Conservation (phyloP, 2,797 vertebrate species). For the Synanceia verrucosa region DNA sequence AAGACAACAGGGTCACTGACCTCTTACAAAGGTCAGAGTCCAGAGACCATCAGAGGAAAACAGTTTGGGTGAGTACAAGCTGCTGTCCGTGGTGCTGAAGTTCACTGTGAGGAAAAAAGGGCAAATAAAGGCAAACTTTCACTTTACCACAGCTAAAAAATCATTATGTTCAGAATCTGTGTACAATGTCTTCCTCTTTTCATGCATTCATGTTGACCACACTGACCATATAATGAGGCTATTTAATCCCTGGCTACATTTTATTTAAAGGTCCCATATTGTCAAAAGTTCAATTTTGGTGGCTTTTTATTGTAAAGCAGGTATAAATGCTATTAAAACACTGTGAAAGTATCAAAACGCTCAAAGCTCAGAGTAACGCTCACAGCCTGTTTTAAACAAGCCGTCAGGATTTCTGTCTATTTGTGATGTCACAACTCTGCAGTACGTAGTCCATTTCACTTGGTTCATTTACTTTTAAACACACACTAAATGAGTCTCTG, state of each 20-base stretch:
- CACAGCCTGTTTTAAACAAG: no score
- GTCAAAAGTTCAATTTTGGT: no score
- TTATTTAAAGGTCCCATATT: no score
- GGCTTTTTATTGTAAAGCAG: no score
- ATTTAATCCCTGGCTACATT: slow-evolving; percentile 46
- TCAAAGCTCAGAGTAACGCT: no score
- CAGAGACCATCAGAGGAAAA: neutral
- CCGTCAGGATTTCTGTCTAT: no score
- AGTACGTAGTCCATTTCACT: no score
- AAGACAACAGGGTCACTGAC: neutral
- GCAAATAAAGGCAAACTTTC: neutral
- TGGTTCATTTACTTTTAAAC: no score
- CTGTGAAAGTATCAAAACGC: no score
- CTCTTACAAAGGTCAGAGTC: neutral
- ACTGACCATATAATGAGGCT: slow-evolving; percentile 59
- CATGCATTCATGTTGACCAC: slow-evolving; percentile 41
- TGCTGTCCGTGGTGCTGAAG: slow-evolving; percentile 54
- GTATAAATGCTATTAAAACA: no score
- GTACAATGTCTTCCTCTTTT: neutral
- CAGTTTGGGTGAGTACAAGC: neutral
- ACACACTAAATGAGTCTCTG: no score
- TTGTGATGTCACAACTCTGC: no score
- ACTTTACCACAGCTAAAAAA: slow-evolving; percentile 3
- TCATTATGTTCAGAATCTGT: slow-evolving; percentile 8
- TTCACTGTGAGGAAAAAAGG: neutral